Evolutionary conservation across 1,140 invertebrate genomes (phyloP).

Genomic region (Cotesia vestalis): DNA sequence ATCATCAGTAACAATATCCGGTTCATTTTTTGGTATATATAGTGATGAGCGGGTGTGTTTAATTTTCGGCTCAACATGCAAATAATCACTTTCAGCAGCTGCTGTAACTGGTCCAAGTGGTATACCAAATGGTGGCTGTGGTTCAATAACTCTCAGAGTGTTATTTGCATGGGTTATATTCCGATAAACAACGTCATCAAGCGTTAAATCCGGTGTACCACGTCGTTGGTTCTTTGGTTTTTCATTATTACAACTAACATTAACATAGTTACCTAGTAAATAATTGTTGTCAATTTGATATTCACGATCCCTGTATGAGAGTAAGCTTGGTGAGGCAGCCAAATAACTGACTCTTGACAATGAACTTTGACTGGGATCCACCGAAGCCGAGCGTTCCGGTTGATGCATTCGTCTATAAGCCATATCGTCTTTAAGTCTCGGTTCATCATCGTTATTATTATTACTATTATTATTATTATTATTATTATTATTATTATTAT

Average conservation of each 20-base stretch:
- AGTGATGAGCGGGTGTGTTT: conserved; percentile 64
- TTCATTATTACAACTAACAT: background rate
- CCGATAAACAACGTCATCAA: conserved; percentile 85
- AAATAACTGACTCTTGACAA: conserved; percentile 78
- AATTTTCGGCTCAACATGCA: conserved; percentile 76
- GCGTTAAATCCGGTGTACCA: conserved; percentile 70
- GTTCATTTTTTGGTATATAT: conserved; percentile 74
- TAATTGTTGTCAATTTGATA: background rate
- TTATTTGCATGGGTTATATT: conserved; percentile 81
- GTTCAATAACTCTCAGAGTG: conserved; percentile 75
- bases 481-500: too few species aligned
- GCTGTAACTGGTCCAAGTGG: conserved; percentile 81
- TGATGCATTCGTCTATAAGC: conserved; percentile 77
- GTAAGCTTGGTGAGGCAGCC: conserved; percentile 73
- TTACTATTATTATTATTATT: too few species aligned
- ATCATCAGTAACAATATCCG: conserved; percentile 87
- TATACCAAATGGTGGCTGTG: conserved; percentile 89
- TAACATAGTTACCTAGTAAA: background rate
- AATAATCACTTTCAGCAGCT: conserved; percentile 81
- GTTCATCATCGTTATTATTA: too few species aligned
- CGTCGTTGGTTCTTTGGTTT: conserved; percentile 70
- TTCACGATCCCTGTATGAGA: conserved; percentile 43
- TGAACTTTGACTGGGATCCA: conserved; percentile 65
- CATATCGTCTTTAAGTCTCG: conserved; percentile 78
- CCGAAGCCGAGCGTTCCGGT: conserved; percentile 65